Evolutionary conservation across 2,797 vertebrate genomes (phyloP).

Genomic region (Myotis planiceps): DNA sequence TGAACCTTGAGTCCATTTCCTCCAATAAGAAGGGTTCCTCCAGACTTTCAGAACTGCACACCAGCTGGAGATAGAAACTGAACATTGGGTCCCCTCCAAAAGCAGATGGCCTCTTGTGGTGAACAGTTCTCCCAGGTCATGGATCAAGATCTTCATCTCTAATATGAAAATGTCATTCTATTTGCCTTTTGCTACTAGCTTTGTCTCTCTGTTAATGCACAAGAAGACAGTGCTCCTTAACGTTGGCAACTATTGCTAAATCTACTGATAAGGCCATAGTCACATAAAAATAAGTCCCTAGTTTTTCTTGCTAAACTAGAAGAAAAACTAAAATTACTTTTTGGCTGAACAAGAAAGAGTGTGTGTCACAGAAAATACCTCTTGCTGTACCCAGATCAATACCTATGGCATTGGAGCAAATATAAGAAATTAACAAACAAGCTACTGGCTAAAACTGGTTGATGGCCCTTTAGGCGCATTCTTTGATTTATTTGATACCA

Average conservation of each 20-base stretch:
- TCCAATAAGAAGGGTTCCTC: background rate
- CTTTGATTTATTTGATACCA: background rate
- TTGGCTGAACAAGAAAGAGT: background rate
- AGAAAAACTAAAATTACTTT: background rate
- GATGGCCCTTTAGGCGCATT: background rate
- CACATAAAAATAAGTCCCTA: background rate
- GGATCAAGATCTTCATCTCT: background rate
- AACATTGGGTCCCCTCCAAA: background rate
- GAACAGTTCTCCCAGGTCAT: background rate
- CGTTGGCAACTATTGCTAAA: background rate
- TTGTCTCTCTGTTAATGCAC: background rate
- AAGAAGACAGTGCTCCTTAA: background rate
- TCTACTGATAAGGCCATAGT: background rate
- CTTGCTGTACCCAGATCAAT: background rate
- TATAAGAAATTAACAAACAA: background rate
- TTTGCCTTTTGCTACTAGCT: background rate
- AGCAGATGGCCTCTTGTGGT: background rate
- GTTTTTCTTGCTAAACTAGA: background rate
- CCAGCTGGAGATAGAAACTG: background rate
- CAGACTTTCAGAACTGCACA: background rate
- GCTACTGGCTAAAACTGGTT: background rate
- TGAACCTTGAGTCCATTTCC: background rate
- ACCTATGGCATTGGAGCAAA: background rate
- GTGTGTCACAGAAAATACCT: background rate
- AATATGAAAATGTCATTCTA: background rate